Evolutionary conservation across 2,797 vertebrate genomes (phyloP).

Genomic region (Ctenopoma kingsleyae): DNA sequence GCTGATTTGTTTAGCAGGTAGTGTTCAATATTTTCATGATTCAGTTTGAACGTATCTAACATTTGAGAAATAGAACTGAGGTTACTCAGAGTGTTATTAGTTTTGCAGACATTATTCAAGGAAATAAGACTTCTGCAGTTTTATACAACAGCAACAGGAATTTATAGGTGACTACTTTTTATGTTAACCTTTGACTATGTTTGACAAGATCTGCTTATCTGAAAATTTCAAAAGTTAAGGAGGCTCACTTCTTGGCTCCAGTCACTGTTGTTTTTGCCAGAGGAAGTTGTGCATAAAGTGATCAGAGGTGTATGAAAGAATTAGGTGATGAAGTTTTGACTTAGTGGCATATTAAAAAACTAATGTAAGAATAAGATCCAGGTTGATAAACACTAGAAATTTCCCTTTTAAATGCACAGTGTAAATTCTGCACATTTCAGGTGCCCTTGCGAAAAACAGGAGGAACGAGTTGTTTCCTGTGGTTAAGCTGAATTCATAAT

Average conservation of each 20-base stretch:
- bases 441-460: neutral
- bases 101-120: too few relatives aligned
- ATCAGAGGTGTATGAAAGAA: too few relatives aligned
- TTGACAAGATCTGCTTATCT: neutral
- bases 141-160: neutral
- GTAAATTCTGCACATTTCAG: conserved; percentile 5
- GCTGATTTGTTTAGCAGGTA: too few relatives aligned
- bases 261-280: neutral
- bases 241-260: neutral
- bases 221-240: neutral
- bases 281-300: neutral
- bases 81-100: too few relatives aligned
- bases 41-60: too few relatives aligned
- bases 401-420: neutral
- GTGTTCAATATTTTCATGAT: too few relatives aligned
- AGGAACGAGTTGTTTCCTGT: conserved; percentile 38
- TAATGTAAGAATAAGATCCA: too few relatives aligned
- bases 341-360: too few relatives aligned
- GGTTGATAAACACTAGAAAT: neutral
- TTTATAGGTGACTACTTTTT: neutral
- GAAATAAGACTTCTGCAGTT: neutral
- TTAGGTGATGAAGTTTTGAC: too few relatives aligned
- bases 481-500: conserved; percentile 43
- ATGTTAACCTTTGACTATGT: neutral
- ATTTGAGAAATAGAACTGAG: too few relatives aligned